A percentile compares a stretch with the other conserved stretches of the same genome.
Conservation (phyloP, 1,140 invertebrate genomes). For the Caenorhabditis tropicalis region DNA sequence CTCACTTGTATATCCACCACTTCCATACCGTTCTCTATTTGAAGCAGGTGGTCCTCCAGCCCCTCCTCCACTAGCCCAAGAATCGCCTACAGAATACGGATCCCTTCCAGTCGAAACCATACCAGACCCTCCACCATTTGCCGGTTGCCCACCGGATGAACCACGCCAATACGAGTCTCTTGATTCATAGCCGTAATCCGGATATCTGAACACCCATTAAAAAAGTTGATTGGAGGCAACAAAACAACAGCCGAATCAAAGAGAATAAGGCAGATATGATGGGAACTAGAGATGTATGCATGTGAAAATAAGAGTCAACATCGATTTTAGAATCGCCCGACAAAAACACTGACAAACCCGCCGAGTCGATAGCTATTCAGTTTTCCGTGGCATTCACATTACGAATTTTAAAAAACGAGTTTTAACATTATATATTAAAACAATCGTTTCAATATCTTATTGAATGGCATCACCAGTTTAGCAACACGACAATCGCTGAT, state of each 20-base stretch:
- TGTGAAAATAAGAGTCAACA: too few relatives aligned
- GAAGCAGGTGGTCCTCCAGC: not conserved
- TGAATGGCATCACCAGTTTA: too few relatives aligned
- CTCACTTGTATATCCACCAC: constrained; percentile 25
- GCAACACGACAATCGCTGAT: too few relatives aligned
- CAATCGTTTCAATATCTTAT: too few relatives aligned
- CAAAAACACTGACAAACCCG: too few relatives aligned
- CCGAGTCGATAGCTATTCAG: too few relatives aligned
- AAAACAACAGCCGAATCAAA: not conserved
- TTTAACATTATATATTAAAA: too few relatives aligned
- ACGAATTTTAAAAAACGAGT: too few relatives aligned
- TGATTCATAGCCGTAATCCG: constrained; percentile 17
- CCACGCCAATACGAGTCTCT: constrained; percentile 17
- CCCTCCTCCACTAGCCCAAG: constrained; percentile 27
- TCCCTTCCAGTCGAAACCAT: not conserved
- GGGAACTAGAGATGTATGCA: not conserved
- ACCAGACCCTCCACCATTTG: not conserved
- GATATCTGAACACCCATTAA: constrained; percentile 12
- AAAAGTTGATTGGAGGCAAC: not conserved
- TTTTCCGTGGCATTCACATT: too few relatives aligned
- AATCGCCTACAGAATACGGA: constrained; percentile 9
- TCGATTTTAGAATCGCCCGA: too few relatives aligned
- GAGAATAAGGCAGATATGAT: not conserved
- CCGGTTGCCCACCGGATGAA: not conserved
- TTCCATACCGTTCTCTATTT: constrained; percentile 21